A percentile compares a stretch with the other conserved stretches of the same genome.
Conservation (phyloP, 2,797 vertebrate species). For the Benthosema pterotum region DNA sequence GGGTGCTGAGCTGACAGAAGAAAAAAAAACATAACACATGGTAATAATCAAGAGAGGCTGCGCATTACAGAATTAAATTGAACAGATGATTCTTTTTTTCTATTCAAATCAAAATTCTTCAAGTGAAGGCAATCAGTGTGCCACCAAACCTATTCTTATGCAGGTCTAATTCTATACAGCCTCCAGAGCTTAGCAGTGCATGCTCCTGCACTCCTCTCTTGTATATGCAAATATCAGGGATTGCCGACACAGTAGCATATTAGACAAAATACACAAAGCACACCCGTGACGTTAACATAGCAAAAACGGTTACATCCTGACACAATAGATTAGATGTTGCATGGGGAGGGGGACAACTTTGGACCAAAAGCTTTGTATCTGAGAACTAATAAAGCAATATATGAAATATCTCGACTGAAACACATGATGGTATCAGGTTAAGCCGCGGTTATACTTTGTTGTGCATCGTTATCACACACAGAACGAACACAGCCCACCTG, state of each 20-base stretch:
- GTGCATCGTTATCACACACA: too few species aligned
- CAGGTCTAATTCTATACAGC: conserved; percentile 16
- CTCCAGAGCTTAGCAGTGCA: conserved; percentile 31
- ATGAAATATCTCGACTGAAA: conserved; percentile 51
- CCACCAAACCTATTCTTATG: neutral
- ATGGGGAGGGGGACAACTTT: conserved; percentile 52
- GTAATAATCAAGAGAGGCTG: conserved; percentile 25
- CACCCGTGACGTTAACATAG: conserved; percentile 79
- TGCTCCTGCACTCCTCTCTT: conserved; percentile 5
- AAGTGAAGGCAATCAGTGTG: conserved; percentile 25
- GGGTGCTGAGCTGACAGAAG: conserved; percentile 45
- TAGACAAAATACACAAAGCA: conserved; percentile 81
- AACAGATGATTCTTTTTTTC: neutral
- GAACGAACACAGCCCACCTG: too few species aligned
- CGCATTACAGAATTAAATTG: conserved; percentile 27
- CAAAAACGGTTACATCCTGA: conserved; percentile 56
- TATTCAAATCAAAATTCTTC: conserved; percentile 4
- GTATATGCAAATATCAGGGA: conserved; percentile 59
- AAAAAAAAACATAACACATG: conserved; percentile 6
- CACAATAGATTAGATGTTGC: conserved; percentile 31
- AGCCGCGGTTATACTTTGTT: too few species aligned
- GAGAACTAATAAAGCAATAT: conserved; percentile 66
- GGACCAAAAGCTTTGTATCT: conserved; percentile 55
- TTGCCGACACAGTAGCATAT: conserved; percentile 84
- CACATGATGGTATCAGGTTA: conserved; percentile 23